These are phyloP conservation scores for Opisthocomus hoazin DNA, from an alignment of 2,113 vertebrate species.

Conservation along the genomic window DNA sequence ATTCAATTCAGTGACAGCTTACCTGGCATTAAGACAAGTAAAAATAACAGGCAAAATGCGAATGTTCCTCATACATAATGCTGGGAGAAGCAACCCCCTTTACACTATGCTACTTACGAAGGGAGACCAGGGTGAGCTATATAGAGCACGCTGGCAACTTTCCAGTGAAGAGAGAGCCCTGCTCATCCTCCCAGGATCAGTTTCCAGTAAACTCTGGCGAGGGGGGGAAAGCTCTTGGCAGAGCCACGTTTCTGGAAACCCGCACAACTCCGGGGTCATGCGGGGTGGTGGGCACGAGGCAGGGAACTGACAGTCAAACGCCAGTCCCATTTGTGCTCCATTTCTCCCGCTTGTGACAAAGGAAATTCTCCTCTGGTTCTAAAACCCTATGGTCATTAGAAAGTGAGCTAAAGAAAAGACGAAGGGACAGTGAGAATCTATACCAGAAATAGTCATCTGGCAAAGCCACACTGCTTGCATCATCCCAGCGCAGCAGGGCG, in stretches of 20 bases:
- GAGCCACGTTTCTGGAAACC: not conserved
- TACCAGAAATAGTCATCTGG: not conserved
- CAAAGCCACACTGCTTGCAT: not conserved
- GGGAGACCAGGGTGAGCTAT: not conserved
- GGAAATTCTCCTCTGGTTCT: not conserved
- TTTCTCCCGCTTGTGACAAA: not conserved
- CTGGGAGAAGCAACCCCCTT: not conserved
- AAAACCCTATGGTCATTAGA: not conserved
- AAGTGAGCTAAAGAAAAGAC: not conserved
- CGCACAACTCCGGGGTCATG: not conserved
- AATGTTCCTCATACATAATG: not conserved
- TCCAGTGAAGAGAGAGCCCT: not conserved
- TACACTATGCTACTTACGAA: not conserved
- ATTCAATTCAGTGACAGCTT: not conserved
- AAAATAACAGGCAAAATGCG: not conserved
- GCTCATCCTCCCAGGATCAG: slow-evolving; percentile 16
- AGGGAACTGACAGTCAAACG: not conserved
- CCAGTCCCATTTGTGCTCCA: not conserved
- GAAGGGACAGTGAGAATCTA: not conserved
- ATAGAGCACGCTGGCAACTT: slow-evolving; percentile 17
- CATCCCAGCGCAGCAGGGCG: not conserved
- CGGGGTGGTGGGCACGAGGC: not conserved
- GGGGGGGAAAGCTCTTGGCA: not conserved
- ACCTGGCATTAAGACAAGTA: not conserved
- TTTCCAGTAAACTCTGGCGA: not conserved